Evolutionary conservation across 2,113 vertebrate genomes (phyloP).

Genomic region (Coryphaenoides rupestris): DNA sequence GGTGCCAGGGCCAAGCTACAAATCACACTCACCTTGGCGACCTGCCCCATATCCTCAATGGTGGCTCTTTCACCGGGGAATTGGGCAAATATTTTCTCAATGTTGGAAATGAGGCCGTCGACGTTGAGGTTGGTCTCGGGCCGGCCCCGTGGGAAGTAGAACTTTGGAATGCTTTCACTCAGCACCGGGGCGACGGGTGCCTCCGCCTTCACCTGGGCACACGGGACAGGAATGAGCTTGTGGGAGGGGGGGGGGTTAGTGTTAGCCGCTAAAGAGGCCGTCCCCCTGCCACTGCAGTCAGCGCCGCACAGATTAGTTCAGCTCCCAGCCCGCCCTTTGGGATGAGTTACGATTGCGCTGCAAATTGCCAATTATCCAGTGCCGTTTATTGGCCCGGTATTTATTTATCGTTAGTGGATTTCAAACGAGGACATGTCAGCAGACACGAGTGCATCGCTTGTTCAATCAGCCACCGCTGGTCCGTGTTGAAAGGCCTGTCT

Average conservation of each 20-base stretch:
- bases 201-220: slow-evolving; percentile 86
- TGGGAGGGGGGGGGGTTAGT: too few species aligned
- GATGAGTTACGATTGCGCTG: slow-evolving; percentile 28
- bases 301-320: slow-evolving; percentile 19
- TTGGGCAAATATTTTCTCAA: slow-evolving; percentile 84
- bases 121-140: slow-evolving; percentile 81
- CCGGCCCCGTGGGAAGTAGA: slow-evolving; percentile 88
- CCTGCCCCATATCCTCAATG: slow-evolving; percentile 86
- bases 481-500: neutral
- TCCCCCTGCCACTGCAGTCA: too few species aligned
- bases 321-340: slow-evolving; percentile 8
- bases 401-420: slow-evolving; percentile 26
- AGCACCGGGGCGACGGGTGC: slow-evolving; percentile 78
- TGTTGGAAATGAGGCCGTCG: slow-evolving; percentile 83
- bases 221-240: slow-evolving; percentile 59
- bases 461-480: slow-evolving; percentile 8
- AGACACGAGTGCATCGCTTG: slow-evolving; percentile 15
- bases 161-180: slow-evolving; percentile 91
- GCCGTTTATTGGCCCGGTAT: slow-evolving; percentile 6
- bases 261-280: too few species aligned
- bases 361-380: slow-evolving; percentile 7
- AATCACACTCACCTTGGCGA: slow-evolving; percentile 85
- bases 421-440: slow-evolving; percentile 33
- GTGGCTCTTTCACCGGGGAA: slow-evolving; percentile 89
- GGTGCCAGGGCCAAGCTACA: slow-evolving; percentile 39